Evolutionary conservation across 2,888 invertebrate genomes (phyloP).

Genomic region (Osmoderma eremita): DNA sequence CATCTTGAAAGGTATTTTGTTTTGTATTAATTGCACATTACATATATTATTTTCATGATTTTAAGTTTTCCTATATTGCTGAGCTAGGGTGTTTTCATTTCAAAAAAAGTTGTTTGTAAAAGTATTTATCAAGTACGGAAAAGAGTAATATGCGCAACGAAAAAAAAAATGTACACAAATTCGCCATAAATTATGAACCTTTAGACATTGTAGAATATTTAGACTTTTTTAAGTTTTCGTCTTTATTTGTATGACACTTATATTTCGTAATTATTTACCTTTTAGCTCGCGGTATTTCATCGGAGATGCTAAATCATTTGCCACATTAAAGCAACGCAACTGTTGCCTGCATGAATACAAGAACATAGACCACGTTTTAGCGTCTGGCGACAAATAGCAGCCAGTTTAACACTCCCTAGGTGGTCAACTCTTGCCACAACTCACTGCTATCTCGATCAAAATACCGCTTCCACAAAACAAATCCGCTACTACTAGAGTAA

Average conservation of each 20-base stretch:
- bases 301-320: slow-evolving; percentile 30
- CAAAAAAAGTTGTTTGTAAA: no score
- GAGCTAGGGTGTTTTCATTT: no score
- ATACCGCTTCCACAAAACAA: slow-evolving; percentile 46
- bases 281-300: slow-evolving; percentile 22
- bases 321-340: slow-evolving; percentile 23
- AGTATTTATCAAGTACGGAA: no score
- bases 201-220: slow-evolving; percentile 14
- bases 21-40: no score
- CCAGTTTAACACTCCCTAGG: slow-evolving; percentile 54
- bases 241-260: slow-evolving; percentile 33
- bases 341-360: slow-evolving; percentile 31
- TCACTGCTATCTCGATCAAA: slow-evolving; percentile 53
- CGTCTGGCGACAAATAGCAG: slow-evolving; percentile 53
- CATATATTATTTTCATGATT: no score
- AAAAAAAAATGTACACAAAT: slow-evolving; percentile 12
- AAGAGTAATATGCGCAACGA: slow-evolving; percentile 9
- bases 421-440: slow-evolving; percentile 52
- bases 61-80: no score
- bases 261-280: slow-evolving; percentile 37
- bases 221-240: slow-evolving; percentile 24
- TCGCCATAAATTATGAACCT: slow-evolving; percentile 26
- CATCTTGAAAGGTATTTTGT: no score
- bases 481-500: slow-evolving; percentile 52
- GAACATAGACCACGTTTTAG: slow-evolving; percentile 48